Percentiles rank a stretch among this genome's conserved stretches.
phyloP scores from a whole-genome alignment of 2,888 invertebrate species.

The Prenolepis imparis region DNA sequence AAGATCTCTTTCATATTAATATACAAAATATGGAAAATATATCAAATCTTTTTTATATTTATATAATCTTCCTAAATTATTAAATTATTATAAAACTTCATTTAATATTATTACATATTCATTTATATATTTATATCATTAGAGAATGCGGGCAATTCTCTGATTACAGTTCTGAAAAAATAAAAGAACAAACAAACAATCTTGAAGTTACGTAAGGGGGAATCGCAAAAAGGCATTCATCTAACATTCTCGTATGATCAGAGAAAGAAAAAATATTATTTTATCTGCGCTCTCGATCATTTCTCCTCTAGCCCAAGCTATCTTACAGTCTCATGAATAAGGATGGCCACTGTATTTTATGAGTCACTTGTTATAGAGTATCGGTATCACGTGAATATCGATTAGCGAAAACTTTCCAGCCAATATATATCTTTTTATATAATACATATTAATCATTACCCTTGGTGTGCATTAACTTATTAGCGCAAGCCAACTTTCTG shows the following conservation, averaged over 20 bases:
- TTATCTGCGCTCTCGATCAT: slow-evolving; percentile 19
- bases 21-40: neutral
- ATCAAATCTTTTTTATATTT: neutral
- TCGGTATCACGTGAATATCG: slow-evolving; percentile 41
- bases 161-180: neutral
- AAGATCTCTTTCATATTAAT: neutral
- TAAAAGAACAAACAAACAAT: neutral
- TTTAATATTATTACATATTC: neutral
- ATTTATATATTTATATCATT: neutral
- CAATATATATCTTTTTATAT: slow-evolving; percentile 4
- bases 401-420: slow-evolving; percentile 22
- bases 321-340: slow-evolving; percentile 37
- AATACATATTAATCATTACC: slow-evolving; percentile 25
- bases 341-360: slow-evolving; percentile 25
- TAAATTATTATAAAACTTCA: slow-evolving; percentile 6
- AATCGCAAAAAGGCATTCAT: neutral
- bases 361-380: slow-evolving; percentile 16
- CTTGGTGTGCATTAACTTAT: slow-evolving; percentile 22
- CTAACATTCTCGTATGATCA: neutral
- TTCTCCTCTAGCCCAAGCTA: slow-evolving; percentile 8
- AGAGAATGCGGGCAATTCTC: neutral
- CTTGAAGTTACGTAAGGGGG: neutral
- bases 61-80: neutral
- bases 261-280: neutral
- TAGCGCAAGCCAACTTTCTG: slow-evolving; percentile 18